Evolutionary conservation across 2,888 invertebrate genomes (phyloP).

Genomic region (Philereme transversata): DNA sequence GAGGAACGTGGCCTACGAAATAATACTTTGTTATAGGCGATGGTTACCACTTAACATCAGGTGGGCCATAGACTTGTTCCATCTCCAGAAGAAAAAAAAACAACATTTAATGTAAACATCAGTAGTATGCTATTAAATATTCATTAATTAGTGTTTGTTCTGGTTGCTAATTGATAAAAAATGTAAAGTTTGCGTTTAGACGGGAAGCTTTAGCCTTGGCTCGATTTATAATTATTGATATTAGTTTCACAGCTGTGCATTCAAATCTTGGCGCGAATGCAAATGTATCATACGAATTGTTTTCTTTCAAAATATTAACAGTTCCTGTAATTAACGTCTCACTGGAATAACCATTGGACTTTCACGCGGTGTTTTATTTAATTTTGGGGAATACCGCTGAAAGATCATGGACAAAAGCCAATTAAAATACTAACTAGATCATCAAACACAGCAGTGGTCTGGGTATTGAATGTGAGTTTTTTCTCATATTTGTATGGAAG

Average conservation of each 20-base stretch:
- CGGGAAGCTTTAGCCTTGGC: slow-evolving; percentile 38
- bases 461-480: no score
- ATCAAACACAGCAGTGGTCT: no score
- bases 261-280: slow-evolving; percentile 24
- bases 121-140: slow-evolving; percentile 1
- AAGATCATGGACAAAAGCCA: neutral
- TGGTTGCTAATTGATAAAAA: slow-evolving; percentile 8
- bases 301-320: slow-evolving; percentile 5
- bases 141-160: slow-evolving; percentile 6
- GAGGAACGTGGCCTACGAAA: no score
- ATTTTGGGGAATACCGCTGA: neutral
- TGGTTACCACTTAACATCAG: no score
- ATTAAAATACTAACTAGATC: neutral
- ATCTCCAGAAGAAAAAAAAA: no score
- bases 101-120: slow-evolving; percentile 1
- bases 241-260: slow-evolving; percentile 24
- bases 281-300: slow-evolving; percentile 14
- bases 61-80: no score
- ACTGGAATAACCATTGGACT: neutral
- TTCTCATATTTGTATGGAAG: no score
- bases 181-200: slow-evolving; percentile 1
- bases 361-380: neutral
- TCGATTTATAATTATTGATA: slow-evolving; percentile 30
- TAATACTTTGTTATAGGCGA: no score
- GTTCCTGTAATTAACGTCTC: neutral